Conservation (phyloP, 2,888 invertebrate genomes). For the Drosophila multiciliata region DNA sequence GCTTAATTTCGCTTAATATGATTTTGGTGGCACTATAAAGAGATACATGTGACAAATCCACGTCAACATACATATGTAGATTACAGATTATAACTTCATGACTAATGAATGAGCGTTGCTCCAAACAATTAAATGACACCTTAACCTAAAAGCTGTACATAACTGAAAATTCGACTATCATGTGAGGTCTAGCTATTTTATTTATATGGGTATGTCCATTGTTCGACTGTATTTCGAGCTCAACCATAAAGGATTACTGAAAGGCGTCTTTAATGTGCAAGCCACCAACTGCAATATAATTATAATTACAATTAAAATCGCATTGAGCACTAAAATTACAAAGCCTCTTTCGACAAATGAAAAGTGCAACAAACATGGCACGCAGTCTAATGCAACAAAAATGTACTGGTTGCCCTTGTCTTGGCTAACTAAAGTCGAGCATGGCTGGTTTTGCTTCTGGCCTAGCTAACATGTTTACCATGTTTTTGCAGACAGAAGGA, state of each 20-base stretch:
- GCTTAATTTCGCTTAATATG: conserved; percentile 75
- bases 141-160: neutral
- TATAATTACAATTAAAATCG: too few relatives aligned
- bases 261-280: neutral
- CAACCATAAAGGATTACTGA: neutral
- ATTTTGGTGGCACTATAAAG: conserved; percentile 52
- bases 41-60: conserved; percentile 3
- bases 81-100: conserved; percentile 6
- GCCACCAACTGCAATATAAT: neutral
- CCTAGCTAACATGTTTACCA: conserved; percentile 47
- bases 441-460: conserved; percentile 30
- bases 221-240: neutral
- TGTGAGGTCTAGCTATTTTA: neutral
- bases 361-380: conserved; percentile 71
- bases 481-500: conserved; percentile 1
- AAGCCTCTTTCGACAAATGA: conserved; percentile 73
- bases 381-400: conserved; percentile 61
- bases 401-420: conserved; percentile 52
- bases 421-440: conserved; percentile 42
- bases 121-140: neutral
- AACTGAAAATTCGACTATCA: neutral
- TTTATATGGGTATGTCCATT: neutral
- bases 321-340: conserved; percentile 40
- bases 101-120: conserved; percentile 7
- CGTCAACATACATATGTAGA: neutral